A percentile compares a stretch with the other conserved stretches of the same genome.
These are phyloP conservation scores for Tipula confusa DNA, from an alignment of 2,888 invertebrate genomes.

Conservation along the genomic window DNA sequence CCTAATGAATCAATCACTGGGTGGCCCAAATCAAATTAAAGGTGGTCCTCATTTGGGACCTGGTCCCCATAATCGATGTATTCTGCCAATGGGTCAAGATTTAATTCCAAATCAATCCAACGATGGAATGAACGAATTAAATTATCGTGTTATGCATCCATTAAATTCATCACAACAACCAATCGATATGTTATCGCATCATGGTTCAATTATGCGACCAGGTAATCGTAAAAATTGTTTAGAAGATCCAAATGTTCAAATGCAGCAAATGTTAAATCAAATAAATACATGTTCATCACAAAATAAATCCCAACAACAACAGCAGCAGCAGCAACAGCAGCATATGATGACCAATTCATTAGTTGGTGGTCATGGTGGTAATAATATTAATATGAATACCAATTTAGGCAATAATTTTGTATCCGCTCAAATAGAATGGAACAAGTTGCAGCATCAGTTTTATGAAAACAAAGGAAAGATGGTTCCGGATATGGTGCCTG, in stretches of 20 bases:
- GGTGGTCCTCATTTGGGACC: background rate
- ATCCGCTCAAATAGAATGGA: slow-evolving; percentile 80
- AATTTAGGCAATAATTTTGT: slow-evolving; percentile 42
- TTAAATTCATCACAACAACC: background rate
- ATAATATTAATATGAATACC: slow-evolving; percentile 32
- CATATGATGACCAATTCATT: slow-evolving; percentile 26
- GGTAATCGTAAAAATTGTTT: background rate
- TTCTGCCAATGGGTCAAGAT: background rate
- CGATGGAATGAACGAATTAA: background rate
- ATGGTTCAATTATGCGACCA: background rate
- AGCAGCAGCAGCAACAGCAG: slow-evolving; percentile 33
- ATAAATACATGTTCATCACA: background rate
- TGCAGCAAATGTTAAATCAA: slow-evolving; percentile 12
- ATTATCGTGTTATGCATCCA: background rate
- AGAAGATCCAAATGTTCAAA: background rate
- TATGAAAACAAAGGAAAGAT: slow-evolving; percentile 60
- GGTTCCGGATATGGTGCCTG: background rate
- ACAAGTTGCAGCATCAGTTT: slow-evolving; percentile 83
- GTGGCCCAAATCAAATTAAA: background rate
- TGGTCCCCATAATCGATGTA: background rate
- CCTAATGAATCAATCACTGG: background rate
- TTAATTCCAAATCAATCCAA: background rate
- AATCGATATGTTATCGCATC: background rate
- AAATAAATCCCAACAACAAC: background rate
- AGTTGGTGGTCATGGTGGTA: slow-evolving; percentile 34